Evolutionary conservation across 2,113 vertebrate genomes (phyloP), one percentile per base, ranked within the genome.

Genomic region (Bubo scandiacus): DNA sequence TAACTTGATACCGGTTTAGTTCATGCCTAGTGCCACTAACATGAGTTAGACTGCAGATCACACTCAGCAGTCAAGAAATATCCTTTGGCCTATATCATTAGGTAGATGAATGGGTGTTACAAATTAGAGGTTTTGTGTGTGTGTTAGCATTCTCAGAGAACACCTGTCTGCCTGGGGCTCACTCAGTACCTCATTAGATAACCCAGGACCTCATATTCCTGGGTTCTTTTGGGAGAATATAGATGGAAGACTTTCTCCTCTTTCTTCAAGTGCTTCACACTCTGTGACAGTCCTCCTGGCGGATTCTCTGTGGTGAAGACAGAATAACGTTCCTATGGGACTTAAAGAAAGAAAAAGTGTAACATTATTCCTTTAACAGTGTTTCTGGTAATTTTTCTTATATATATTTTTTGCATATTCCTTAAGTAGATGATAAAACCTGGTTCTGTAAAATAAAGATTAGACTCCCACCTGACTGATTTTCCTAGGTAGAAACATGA

Each of bases 371-470:
- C 29, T 77, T 54, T 88, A 95, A 85, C 54, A 78, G 55, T 40
- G 58, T 92, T 92, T 72, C 85, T 73, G 32, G 34, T 83, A 88
- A 63, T 77, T 80, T 92, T 94, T 92, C 78, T 43, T 81, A 61
- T 88, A 88, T 54, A 27, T 59, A 5, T 40, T 91, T 88, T 57
- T 71, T 81, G 75, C 43, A 42, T 61, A 61, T 94, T 94, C 68
- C 26, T 23, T 94, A 91, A 96, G 75, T 71, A 84, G 54, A 51
- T 91, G 65, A 90, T 66, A 94, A 84, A 91, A 81, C 65, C 66
- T 52, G 11, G 25, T 78, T 84, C 19, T 95, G 67, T 92, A 81
- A 93, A 93, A 94, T 42, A 88, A 94, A 94, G 59, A 79, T 88
- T 75, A 84, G 47, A 51, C 45, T 72, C 34, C 36, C 45, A 47